Evolutionary conservation across 2,113 vertebrate genomes (phyloP), one percentile per base, ranked within the genome.

Genomic region (Calypte anna): DNA sequence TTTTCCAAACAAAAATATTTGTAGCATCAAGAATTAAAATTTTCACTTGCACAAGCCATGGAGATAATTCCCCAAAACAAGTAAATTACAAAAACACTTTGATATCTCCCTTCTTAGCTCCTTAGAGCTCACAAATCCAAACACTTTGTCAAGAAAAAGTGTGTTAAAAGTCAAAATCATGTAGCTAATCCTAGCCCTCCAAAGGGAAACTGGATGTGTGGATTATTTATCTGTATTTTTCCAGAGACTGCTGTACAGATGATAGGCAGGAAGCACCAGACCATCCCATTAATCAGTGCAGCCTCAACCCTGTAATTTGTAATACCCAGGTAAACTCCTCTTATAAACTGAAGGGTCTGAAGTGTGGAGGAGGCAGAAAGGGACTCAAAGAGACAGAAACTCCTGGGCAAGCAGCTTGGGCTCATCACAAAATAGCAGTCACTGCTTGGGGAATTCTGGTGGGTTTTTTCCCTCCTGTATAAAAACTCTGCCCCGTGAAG

Each of bases 1-100:
- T 75, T 90, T 91, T 84, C 76, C 77, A 89, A 86, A 93, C 82
- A 96, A 90, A 93, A 91, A 82, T 78, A 93, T 78, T 78, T 84
- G 79, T 28, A 88, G 38, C 33, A 90, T 72, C 66, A 66, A 88
- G 63, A 94, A 79, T 53, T n/a, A 36, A 70, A 25, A 14, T 10
- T 33, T 76, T 81, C 27, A 59, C 8, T 83, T 28, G 4, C 73
- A 22, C 33, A 67, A 33, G 33, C 23, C 46, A 68, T 2, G 0
- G 0, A 85, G 30, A 46, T n/a, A 28, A 86, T 24, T 23, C 80
- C 75, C 31, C 53, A 67, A 86, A 87, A 46, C 8, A 53, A 40
- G 55, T 7, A 51, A 61, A 53, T 36, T 14, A 30, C 6, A 31
- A 22, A 59, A 53, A 5, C 14, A 58, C 27, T 68, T 43, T 6